phyloP scores from a whole-genome alignment of 1,140 invertebrate genomes.

The Euura lappo region DNA sequence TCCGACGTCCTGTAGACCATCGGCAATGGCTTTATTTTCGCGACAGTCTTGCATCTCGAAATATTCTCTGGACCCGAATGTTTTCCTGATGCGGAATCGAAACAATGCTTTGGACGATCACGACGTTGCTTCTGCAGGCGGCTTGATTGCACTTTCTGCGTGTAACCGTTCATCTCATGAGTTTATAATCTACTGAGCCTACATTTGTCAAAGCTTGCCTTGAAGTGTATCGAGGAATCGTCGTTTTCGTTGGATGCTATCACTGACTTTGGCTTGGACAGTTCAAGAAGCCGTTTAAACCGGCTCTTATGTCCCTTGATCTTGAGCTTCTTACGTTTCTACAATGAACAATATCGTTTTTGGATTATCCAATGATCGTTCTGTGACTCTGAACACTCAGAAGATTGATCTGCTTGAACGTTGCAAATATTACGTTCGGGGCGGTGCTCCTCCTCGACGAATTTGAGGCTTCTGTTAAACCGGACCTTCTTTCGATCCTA shows the following conservation, averaged over 20 bases:
- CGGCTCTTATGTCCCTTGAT: background rate
- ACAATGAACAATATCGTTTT: background rate
- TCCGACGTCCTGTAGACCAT: background rate
- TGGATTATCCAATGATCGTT: background rate
- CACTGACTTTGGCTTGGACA: background rate
- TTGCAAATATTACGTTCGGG: background rate
- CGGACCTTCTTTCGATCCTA: background rate
- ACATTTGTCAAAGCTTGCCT: background rate
- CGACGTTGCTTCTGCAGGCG: no score
- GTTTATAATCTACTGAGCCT: no score
- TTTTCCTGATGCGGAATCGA: background rate
- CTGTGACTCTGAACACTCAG: background rate
- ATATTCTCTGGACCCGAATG: background rate
- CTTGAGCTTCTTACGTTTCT: background rate
- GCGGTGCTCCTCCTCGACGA: background rate
- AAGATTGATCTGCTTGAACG: background rate
- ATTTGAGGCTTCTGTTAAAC: background rate
- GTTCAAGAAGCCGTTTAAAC: background rate
- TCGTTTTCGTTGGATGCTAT: background rate
- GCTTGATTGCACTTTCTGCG: no score
- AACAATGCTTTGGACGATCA: no score
- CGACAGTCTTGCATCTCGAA: background rate
- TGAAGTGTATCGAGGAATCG: background rate
- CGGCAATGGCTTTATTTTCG: background rate
- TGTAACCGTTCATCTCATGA: no score